Base-by-base conservation (phyloP, 2,888 invertebrate species). In the Ectemnius continuus region DNA sequence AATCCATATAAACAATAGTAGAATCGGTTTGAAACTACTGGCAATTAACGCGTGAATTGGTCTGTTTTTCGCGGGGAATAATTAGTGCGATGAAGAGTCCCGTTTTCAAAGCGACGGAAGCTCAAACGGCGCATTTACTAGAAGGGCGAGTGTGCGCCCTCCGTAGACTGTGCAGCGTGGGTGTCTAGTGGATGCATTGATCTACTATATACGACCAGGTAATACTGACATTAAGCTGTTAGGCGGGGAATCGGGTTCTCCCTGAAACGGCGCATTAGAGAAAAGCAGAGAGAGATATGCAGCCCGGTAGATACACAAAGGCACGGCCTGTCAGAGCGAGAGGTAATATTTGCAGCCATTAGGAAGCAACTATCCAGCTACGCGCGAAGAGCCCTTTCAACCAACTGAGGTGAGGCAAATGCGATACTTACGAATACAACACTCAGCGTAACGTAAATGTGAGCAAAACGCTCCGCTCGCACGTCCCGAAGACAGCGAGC, bases 351-450 rank as follows among this genome's bases (percentile, higher is more conserved):
- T 73, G 68, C 71, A 65, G 80, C 77, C 76, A 80, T 81, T 82
- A 81, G 80, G 76, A 74, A 82, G 74, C 78, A 81, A 80, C 81
- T 81, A 36, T 36, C 36, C 6, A 83, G 79, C 70, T 64, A 61
- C 56, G 66, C 77, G 67, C 60, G 66, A 77, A 65, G 72, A 57
- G 58, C 77, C 68, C 70, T 81, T 81, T 81, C 81, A 77, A 79
- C 67, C 81, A 77, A 79, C 67, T 73, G 56, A 46, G 47, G 36
- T 58, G 61, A 64, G 66, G 65, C 70, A 59, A 58, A 76, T 67
- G 61, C 64, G 67, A 65, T 62, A 68, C 74, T 74, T 63, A 48
- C 16, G 28, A n/a, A 6, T 18, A 65, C 56, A 73, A 76, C 73
- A 60, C 72, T 77, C 76, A 72, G 57, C 60, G 76, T 76, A 77